These are phyloP conservation scores for Semaprochilodus insignis DNA, from an alignment of 2,797 vertebrate species.

Conservation along the genomic window DNA sequence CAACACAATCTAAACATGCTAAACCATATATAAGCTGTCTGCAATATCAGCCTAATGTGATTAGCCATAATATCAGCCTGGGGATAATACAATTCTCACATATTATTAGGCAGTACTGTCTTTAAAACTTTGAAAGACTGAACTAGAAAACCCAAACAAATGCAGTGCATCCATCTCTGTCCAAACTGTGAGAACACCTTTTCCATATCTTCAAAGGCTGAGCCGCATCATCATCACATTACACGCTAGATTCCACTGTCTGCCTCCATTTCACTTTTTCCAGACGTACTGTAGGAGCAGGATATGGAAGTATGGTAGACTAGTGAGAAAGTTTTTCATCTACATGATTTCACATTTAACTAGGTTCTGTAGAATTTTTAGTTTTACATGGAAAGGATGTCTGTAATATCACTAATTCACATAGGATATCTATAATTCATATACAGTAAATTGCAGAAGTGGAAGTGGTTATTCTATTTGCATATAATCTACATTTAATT, in stretches of 20 bases:
- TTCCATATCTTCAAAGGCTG: constrained; percentile 48
- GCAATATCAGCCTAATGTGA: no score
- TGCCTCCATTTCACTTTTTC: constrained; percentile 39
- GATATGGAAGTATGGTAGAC: background rate
- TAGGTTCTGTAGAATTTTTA: background rate
- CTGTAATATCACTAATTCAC: no score
- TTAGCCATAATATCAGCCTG: background rate
- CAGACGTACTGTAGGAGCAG: constrained; percentile 14
- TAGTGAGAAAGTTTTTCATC: constrained; percentile 7
- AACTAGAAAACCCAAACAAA: constrained; percentile 19
- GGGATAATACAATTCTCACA: no score
- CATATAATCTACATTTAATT: no score
- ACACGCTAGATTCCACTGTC: constrained; percentile 56
- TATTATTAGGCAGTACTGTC: no score
- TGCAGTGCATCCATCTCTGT: constrained; percentile 19
- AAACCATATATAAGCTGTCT: no score
- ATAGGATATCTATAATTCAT: no score
- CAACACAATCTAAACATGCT: no score
- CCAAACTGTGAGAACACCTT: constrained; percentile 37
- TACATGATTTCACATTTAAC: background rate
- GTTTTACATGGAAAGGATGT: no score
- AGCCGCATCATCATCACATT: constrained; percentile 50
- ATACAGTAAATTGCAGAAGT: no score
- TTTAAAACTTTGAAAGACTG: background rate
- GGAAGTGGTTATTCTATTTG: no score